phyloP scores from a whole-genome alignment of 2,113 vertebrate species.

The Tor tambroides region DNA sequence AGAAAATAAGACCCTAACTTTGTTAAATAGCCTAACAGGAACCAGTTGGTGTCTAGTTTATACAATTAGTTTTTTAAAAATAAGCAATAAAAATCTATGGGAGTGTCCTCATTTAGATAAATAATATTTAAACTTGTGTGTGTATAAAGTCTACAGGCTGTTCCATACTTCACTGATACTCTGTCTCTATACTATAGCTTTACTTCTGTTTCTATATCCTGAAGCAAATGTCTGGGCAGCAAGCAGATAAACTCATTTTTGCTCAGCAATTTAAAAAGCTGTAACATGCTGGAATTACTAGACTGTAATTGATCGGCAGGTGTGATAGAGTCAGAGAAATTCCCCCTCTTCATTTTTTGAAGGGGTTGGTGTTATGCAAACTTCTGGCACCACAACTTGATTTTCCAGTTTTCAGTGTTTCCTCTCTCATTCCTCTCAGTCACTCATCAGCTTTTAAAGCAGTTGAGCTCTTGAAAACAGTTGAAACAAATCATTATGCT shows the following conservation, averaged over 20 bases:
- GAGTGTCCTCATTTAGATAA: neutral
- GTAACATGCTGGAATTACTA: slow-evolving; percentile 62
- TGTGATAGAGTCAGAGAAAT: slow-evolving; percentile 36
- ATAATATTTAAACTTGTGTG: neutral
- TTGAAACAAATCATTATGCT: slow-evolving; percentile 54
- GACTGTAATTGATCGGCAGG: slow-evolving; percentile 65
- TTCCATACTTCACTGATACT: neutral
- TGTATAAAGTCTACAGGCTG: too few species aligned
- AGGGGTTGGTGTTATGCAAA: slow-evolving; percentile 34
- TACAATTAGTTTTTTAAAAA: neutral
- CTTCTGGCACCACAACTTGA: slow-evolving; percentile 61
- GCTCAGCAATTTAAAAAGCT: neutral
- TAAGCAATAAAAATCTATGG: neutral
- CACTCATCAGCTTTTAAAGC: slow-evolving; percentile 45
- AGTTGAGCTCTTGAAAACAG: slow-evolving; percentile 46
- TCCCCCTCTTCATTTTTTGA: neutral
- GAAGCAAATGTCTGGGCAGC: slow-evolving; percentile 1
- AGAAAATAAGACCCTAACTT: neutral
- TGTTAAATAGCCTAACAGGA: neutral
- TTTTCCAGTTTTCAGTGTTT: slow-evolving; percentile 58
- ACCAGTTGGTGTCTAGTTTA: neutral
- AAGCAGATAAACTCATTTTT: neutral
- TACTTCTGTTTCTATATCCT: neutral
- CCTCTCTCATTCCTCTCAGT: neutral
- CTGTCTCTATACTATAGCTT: neutral